These are phyloP conservation scores for Drosophila infuscata DNA, from an alignment of 2,888 invertebrate genomes.

Conservation along the genomic window DNA sequence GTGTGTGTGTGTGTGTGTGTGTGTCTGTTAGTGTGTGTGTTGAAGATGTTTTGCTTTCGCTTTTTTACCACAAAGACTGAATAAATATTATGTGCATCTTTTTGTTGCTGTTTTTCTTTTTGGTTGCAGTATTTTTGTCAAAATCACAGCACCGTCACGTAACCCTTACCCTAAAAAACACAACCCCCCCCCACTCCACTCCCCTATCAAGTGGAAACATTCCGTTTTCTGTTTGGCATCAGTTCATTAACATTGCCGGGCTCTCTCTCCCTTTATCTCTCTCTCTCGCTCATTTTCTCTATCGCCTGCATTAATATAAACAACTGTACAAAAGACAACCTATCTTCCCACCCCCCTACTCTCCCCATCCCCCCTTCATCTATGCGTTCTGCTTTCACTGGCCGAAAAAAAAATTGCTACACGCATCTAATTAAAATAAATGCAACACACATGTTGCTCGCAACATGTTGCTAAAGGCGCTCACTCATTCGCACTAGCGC, in stretches of 20 bases:
- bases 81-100: constrained; percentile 28
- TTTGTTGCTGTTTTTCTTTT: constrained; percentile 20
- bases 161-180: neutral
- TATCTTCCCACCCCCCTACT: neutral
- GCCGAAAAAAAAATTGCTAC: neutral
- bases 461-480: constrained; percentile 78
- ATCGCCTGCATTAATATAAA: constrained; percentile 31
- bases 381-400: neutral
- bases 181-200: neutral
- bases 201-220: neutral
- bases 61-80: constrained; percentile 36
- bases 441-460: constrained; percentile 47
- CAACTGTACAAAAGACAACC: constrained; percentile 1
- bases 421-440: constrained; percentile 56
- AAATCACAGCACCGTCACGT: neutral
- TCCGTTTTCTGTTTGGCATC: constrained; percentile 25
- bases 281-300: neutral
- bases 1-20: constrained; percentile 1
- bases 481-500: constrained; percentile 7
- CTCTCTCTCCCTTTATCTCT: neutral
- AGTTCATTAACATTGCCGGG: constrained; percentile 56
- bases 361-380: neutral
- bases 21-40: neutral
- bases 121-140: constrained; percentile 18
- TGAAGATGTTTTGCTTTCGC: constrained; percentile 43